Percentiles rank a stretch among this genome's conserved stretches.
Evolutionary conservation across 2,888 invertebrate species (phyloP).

Genomic region (Carabus problematicus): DNA sequence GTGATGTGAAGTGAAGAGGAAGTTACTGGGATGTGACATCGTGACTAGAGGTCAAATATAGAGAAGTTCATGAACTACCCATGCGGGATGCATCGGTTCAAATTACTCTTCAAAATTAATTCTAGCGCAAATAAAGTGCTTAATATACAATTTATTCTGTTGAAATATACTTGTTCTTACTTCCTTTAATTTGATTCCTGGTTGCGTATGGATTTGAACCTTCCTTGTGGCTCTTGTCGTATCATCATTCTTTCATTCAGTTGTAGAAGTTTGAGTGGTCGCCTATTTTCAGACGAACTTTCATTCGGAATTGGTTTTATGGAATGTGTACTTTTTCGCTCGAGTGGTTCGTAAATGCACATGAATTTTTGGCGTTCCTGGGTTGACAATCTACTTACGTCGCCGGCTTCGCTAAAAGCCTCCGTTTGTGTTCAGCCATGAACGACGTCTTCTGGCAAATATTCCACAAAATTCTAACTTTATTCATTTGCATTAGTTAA

Average conservation of each 20-base stretch:
- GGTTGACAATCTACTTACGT: conserved; percentile 6
- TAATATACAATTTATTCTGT: conserved; percentile 41
- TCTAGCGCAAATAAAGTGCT: conserved; percentile 36
- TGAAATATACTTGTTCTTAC: conserved; percentile 38
- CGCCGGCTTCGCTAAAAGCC: too few relatives aligned
- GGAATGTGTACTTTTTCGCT: conserved; percentile 12
- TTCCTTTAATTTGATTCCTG: conserved; percentile 32
- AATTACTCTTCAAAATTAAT: conserved; percentile 41
- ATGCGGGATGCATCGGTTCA: conserved; percentile 28
- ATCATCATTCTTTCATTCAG: conserved; percentile 1
- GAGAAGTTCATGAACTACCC: conserved; percentile 8
- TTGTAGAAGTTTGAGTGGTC: not conserved
- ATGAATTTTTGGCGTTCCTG: conserved; percentile 1
- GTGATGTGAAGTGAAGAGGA: too few relatives aligned
- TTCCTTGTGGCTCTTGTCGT: not conserved
- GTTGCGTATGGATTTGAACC: conserved; percentile 4
- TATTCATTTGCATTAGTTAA: too few relatives aligned
- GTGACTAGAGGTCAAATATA: not conserved
- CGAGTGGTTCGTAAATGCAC: conserved; percentile 4
- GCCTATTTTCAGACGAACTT: conserved; percentile 1
- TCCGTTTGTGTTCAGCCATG: too few relatives aligned
- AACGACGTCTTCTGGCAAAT: too few relatives aligned
- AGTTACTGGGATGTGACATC: too few relatives aligned
- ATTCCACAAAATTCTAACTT: too few relatives aligned
- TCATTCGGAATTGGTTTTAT: conserved; percentile 5